Evolutionary conservation across 2,113 vertebrate genomes (phyloP).

Genomic region (Marcusenius ussheri): DNA sequence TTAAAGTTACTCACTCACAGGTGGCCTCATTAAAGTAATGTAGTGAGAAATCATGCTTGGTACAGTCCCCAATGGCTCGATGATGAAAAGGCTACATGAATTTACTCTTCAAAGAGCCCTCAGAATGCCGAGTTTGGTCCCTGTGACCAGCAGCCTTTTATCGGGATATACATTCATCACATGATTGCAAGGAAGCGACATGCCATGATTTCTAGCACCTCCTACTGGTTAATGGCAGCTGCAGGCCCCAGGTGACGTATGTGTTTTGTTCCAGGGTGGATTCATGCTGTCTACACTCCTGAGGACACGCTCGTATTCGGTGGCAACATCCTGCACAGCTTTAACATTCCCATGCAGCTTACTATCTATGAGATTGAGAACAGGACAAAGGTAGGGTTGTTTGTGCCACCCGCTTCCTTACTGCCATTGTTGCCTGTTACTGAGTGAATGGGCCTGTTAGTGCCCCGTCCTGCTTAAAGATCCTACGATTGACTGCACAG

Average conservation of each 20-base stretch:
- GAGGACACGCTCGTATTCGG: constrained; percentile 94
- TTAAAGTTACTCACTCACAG: neutral
- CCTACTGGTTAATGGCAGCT: neutral
- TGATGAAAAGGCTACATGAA: neutral
- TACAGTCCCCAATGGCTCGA: neutral
- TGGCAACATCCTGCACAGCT: constrained; percentile 96
- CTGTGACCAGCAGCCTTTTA: neutral
- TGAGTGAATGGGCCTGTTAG: neutral
- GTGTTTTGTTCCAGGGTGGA: constrained; percentile 75
- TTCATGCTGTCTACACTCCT: constrained; percentile 92
- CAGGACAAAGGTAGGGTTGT: constrained; percentile 85
- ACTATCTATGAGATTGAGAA: constrained; percentile 93
- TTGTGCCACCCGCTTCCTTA: neutral
- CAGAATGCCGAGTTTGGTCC: neutral
- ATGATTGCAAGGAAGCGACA: neutral
- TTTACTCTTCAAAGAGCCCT: neutral
- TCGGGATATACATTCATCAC: neutral
- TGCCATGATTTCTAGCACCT: neutral
- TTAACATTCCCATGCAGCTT: constrained; percentile 99
- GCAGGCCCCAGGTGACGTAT: neutral
- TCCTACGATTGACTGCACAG: neutral
- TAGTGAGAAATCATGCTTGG: neutral
- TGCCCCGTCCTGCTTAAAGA: neutral
- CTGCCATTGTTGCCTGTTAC: neutral
- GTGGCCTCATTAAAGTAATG: neutral